Evolutionary conservation across 1,140 invertebrate species (phyloP).

Genomic region (Leguminivora glycinivorella): DNA sequence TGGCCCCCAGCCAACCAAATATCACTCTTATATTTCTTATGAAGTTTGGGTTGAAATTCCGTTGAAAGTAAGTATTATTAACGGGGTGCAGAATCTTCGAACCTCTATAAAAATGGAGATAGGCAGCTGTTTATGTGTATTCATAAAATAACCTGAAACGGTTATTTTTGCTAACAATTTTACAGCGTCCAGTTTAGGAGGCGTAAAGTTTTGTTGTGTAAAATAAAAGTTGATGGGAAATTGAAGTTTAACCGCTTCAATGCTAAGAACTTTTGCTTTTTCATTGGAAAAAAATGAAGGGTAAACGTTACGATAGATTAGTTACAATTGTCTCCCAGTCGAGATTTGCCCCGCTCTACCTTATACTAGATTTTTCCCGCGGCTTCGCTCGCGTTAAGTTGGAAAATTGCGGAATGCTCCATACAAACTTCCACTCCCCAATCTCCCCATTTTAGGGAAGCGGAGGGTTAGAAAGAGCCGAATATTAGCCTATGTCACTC

Average conservation of each 20-base stretch:
- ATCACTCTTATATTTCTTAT: neutral
- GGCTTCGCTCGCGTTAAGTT: too few relatives aligned
- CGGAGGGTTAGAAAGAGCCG: too few relatives aligned
- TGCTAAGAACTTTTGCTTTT: too few relatives aligned
- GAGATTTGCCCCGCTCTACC: too few relatives aligned
- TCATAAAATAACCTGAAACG: conserved; percentile 20
- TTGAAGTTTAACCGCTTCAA: neutral
- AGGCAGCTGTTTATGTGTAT: conserved; percentile 20
- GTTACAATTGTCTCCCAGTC: too few relatives aligned
- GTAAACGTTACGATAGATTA: too few relatives aligned
- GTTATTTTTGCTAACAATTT: conserved; percentile 27
- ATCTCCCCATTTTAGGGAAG: too few relatives aligned
- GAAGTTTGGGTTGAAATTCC: neutral
- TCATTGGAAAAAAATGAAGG: too few relatives aligned
- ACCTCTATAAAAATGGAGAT: conserved; percentile 27
- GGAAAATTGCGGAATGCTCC: too few relatives aligned
- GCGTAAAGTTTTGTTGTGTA: neutral
- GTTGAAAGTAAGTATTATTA: neutral
- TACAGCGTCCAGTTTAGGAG: conserved; percentile 18
- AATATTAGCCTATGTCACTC: too few relatives aligned
- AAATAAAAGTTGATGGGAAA: neutral
- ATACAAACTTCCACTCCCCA: too few relatives aligned
- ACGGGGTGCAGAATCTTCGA: conserved; percentile 7
- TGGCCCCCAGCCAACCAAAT: neutral
- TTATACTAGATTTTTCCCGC: too few relatives aligned